phyloP scores from a whole-genome alignment of 1,140 invertebrate species.

The Drosophila biarmipes region DNA sequence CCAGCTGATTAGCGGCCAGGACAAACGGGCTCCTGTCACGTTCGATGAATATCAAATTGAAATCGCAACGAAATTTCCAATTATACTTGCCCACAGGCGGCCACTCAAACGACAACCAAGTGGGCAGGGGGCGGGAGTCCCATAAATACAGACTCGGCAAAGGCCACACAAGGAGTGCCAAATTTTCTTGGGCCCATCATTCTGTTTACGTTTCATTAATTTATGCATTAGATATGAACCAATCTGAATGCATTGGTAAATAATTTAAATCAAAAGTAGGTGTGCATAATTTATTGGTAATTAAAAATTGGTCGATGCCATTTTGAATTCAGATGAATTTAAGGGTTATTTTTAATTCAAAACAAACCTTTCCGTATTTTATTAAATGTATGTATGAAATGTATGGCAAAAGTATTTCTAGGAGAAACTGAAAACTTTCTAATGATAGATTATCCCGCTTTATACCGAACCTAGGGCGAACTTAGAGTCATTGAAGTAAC shows the following conservation, averaged over 20 bases:
- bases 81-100: constrained; percentile 59
- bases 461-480: too few relatives aligned
- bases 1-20: constrained; percentile 21
- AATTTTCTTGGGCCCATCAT: neutral
- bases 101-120: constrained; percentile 30
- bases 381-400: too few relatives aligned
- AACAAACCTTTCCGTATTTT: too few relatives aligned
- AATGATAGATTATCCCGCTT: too few relatives aligned
- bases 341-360: too few relatives aligned
- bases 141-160: neutral
- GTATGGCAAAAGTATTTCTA: too few relatives aligned
- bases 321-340: too few relatives aligned
- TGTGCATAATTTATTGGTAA: neutral
- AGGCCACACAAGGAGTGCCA: neutral
- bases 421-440: too few relatives aligned
- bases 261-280: neutral
- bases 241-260: neutral
- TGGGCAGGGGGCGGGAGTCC: neutral
- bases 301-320: neutral
- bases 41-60: constrained; percentile 63
- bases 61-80: constrained; percentile 62
- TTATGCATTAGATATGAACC: neutral
- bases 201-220: neutral
- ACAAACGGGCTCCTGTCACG: constrained; percentile 59
- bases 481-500: too few relatives aligned